Evolutionary conservation across 2,113 vertebrate genomes (phyloP), one percentile per base, ranked within the genome.

Genomic region (Chloropsis cyanopogon): DNA sequence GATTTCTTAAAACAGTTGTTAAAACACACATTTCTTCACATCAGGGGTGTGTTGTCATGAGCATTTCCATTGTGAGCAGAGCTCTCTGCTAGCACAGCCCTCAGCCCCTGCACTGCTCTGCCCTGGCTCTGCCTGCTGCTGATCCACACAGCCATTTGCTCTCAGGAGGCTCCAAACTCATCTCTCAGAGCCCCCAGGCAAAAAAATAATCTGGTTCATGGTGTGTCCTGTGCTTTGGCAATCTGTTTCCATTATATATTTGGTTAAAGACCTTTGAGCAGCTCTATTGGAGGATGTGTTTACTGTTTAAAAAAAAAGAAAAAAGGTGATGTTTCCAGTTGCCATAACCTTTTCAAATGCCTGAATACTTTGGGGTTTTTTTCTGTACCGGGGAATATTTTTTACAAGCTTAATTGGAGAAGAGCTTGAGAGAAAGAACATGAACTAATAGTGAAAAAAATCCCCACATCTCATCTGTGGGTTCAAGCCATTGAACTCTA

Each of bases 271-370:
- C 15, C 31, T 73, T 37, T 26, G 26, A 57, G 63, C 70, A 82
- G 31, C 53, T 56, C 26, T 12, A n/a, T 1, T 4, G 1, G 28
- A 24, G 6, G 13, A 82, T 3, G 12, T 4, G 21, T 4, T 39
- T 2, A 11, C 4, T 39, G 17, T 54, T 52, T 7, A 19, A 49
- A 31, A 41, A 47, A 44, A 50, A 49, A 31, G n/a, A 46, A 44
- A 50, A 37, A 60, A 29, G 4, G 17, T 18, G 7, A 2, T 3
- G 6, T 46, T 80, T 79, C 35, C 80, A 82, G 7, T 54, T 82
- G 17, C 4, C 35, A 37, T 17, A 46, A 46, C 3, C 5, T 33
- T 80, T 64, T 54, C 29, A 75, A 92, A 82, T 0, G 0, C 20
- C 17, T 41, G n/a, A 46, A 23, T 12, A 35, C 2, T 7, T 54